Evolutionary conservation across 2,888 invertebrate genomes (phyloP).

Genomic region (Lobophora halterata): DNA sequence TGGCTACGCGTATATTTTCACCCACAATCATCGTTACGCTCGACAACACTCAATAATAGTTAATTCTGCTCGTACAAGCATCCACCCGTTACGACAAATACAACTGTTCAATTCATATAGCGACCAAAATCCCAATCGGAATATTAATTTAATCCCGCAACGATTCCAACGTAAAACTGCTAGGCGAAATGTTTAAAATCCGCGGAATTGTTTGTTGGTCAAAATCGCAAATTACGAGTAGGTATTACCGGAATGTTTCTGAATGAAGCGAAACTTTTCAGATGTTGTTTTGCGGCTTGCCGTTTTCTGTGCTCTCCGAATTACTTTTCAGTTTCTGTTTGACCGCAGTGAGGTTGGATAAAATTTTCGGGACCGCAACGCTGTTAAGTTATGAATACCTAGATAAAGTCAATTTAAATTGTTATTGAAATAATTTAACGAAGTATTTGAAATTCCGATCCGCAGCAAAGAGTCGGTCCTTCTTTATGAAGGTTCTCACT

Average conservation of each 20-base stretch:
- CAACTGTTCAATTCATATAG: constrained; percentile 24
- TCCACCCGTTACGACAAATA: constrained; percentile 34
- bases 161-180: constrained; percentile 33
- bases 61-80: constrained; percentile 33
- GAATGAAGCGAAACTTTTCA: constrained; percentile 50
- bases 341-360: constrained; percentile 41
- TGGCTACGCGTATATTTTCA: constrained; percentile 33
- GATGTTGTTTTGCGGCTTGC: constrained; percentile 54
- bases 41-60: constrained; percentile 36
- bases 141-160: constrained; percentile 43
- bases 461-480: constrained; percentile 26
- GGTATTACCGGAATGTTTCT: constrained; percentile 44
- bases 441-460: constrained; percentile 28
- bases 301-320: constrained; percentile 49
- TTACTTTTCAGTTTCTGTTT: constrained; percentile 53
- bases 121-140: constrained; percentile 33
- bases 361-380: constrained; percentile 36
- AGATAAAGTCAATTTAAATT: constrained; percentile 40
- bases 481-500: constrained; percentile 26
- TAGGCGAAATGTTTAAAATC: constrained; percentile 21
- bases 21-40: constrained; percentile 36
- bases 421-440: constrained; percentile 35
- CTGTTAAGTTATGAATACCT: constrained; percentile 41
- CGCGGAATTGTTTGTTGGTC: constrained; percentile 40
- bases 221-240: constrained; percentile 47